phyloP scores from a whole-genome alignment of 2,797 vertebrate genomes.

The Aplochiton taeniatus region DNA sequence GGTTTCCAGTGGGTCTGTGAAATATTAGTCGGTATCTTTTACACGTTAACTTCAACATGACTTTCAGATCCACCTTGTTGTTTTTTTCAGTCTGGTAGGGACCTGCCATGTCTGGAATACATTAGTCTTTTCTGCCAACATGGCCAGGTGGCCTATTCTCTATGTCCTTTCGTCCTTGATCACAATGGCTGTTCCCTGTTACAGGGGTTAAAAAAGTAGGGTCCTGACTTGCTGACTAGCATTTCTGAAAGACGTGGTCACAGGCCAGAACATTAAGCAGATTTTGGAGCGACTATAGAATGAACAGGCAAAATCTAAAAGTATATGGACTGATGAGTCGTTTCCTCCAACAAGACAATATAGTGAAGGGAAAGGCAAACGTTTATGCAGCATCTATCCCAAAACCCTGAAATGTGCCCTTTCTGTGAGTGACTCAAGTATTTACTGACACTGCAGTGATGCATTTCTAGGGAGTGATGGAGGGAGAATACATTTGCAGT shows the following conservation, averaged over 20 bases:
- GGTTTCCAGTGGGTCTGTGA: too few relatives aligned
- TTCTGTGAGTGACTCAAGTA: constrained; percentile 21
- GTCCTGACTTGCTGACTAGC: constrained; percentile 18
- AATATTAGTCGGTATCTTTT: too few relatives aligned
- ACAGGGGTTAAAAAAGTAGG: constrained; percentile 49
- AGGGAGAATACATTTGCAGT: constrained; percentile 18
- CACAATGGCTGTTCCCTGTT: constrained; percentile 17
- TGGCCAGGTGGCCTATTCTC: constrained; percentile 61
- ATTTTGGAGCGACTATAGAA: not conserved
- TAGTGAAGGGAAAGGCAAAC: too few relatives aligned
- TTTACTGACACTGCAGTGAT: constrained; percentile 45
- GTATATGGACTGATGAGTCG: too few relatives aligned
- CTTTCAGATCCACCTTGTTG: too few relatives aligned
- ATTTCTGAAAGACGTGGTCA: constrained; percentile 26
- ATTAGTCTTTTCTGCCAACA: constrained; percentile 24
- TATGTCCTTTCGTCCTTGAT: constrained; percentile 43
- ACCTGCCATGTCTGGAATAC: too few relatives aligned
- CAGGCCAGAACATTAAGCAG: constrained; percentile 10
- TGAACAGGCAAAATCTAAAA: too few relatives aligned
- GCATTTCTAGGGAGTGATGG: constrained; percentile 41
- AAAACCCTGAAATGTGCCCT: not conserved
- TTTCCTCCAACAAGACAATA: too few relatives aligned
- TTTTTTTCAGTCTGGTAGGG: too few relatives aligned
- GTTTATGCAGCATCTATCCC: too few relatives aligned
- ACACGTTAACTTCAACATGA: too few relatives aligned